These are phyloP conservation scores for Aphrophora alni DNA, from an alignment of 2,888 invertebrate species.

Conservation along the genomic window DNA sequence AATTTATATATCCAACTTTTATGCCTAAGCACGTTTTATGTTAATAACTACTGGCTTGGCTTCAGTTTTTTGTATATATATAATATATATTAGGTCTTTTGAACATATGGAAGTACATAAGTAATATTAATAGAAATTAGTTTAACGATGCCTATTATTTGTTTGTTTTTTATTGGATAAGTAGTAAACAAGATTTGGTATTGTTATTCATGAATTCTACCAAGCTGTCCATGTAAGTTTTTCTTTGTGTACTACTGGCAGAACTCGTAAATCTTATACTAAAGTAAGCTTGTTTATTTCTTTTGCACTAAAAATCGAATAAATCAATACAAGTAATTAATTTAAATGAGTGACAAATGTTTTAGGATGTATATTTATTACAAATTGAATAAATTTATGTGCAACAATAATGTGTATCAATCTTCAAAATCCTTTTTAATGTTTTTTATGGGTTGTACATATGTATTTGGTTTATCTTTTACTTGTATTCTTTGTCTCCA, in stretches of 20 bases:
- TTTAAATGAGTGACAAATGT: background rate
- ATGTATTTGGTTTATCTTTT: no score
- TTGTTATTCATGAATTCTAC: background rate
- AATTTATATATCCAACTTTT: background rate
- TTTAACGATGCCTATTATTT: background rate
- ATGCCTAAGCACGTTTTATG: background rate
- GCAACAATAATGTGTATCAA: background rate
- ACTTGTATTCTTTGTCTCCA: no score
- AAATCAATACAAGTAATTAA: background rate
- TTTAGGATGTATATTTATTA: slow-evolving; percentile 3
- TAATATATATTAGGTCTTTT: background rate
- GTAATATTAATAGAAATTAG: background rate
- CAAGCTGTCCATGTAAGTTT: no score
- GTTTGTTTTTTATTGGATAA: background rate
- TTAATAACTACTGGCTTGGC: background rate
- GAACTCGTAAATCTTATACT: no score
- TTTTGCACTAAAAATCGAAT: background rate
- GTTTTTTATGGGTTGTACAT: no score
- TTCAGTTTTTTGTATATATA: background rate
- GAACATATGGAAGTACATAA: background rate
- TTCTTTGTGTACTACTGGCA: no score
- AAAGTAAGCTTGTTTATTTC: background rate
- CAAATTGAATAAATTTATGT: slow-evolving; percentile 9
- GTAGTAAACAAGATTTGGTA: background rate
- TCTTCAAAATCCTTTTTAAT: no score